A percentile compares a stretch with the other conserved stretches of the same genome.
Conservation (phyloP, 2,113 vertebrate species). For the Myxocyprinus asiaticus region DNA sequence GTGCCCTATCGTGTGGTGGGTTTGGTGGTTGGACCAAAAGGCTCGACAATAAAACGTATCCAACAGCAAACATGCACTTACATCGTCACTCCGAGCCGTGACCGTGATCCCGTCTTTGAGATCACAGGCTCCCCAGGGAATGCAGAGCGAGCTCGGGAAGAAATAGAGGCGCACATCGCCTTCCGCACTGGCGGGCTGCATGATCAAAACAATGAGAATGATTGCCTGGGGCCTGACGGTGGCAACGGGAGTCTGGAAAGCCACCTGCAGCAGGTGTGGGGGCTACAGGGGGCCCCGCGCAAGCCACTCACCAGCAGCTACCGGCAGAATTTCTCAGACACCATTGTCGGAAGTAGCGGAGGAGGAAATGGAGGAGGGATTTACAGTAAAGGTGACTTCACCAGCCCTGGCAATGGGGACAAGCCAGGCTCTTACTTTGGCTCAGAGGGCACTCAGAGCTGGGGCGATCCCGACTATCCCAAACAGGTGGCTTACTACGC, state of each 20-base stretch:
- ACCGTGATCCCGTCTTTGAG: conserved; percentile 95
- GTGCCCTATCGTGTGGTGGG: conserved; percentile 98
- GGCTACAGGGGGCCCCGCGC: conserved; percentile 87
- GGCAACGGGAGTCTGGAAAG: conserved; percentile 83
- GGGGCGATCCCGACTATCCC: conserved; percentile 81
- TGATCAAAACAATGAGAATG: conserved; percentile 95
- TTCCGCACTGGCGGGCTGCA: conserved; percentile 95
- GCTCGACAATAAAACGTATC: conserved; percentile 97
- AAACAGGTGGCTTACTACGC: conserved; percentile 80
- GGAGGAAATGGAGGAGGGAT: conserved; percentile 75
- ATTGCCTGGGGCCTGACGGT: conserved; percentile 89
- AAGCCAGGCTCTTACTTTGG: conserved; percentile 88
- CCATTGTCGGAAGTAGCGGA: conserved; percentile 84
- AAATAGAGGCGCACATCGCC: conserved; percentile 97
- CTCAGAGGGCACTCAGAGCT: conserved; percentile 74
- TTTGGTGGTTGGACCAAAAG: conserved; percentile 97
- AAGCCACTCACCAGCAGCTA: conserved; percentile 94
- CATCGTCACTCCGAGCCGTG: conserved; percentile 96
- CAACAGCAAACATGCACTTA: conserved; percentile 99
- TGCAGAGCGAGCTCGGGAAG: conserved; percentile 91
- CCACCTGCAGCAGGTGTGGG: conserved; percentile 91
- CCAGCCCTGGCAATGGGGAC: conserved; percentile 73
- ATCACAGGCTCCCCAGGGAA: conserved; percentile 94
- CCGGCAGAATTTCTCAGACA: conserved; percentile 90
- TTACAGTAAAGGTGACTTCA: conserved; percentile 83